These are phyloP conservation scores for Malacoctenus gilli DNA, from an alignment of 2,797 vertebrate genomes.

Conservation along the genomic window DNA sequence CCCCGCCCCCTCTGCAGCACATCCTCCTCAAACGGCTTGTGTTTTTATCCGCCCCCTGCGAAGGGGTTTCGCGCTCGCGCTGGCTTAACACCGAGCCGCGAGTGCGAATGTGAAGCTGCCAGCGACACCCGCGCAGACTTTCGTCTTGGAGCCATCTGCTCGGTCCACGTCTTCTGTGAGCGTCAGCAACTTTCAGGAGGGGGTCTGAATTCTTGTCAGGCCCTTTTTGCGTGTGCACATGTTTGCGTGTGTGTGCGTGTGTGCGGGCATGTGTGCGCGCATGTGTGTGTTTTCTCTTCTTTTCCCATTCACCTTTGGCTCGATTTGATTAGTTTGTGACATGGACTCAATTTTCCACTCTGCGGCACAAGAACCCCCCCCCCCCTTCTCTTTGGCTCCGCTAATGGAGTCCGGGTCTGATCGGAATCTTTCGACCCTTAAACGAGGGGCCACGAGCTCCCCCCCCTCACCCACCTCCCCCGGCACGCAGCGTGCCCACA, in stretches of 20 bases:
- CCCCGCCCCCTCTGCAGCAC: conserved; percentile 36
- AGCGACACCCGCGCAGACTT: conserved; percentile 42
- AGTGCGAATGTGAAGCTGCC: conserved; percentile 39
- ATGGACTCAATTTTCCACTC: conserved; percentile 80
- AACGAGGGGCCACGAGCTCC: conserved; percentile 60
- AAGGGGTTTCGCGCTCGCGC: conserved; percentile 43
- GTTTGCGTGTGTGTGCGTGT: conserved; percentile 10
- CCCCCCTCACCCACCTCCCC: conserved; percentile 16
- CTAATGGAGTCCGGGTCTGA: conserved; percentile 66
- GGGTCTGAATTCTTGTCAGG: conserved; percentile 55
- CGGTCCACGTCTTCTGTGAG: conserved; percentile 51
- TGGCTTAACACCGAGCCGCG: conserved; percentile 48
- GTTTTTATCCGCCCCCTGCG: conserved; percentile 50
- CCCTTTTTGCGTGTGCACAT: conserved; percentile 9
- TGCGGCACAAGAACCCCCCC: conserved; percentile 67
- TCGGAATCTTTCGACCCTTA: conserved; percentile 66
- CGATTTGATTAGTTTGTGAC: conserved; percentile 80
- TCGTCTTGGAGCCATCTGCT: conserved; percentile 68
- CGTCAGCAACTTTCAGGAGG: conserved; percentile 59
- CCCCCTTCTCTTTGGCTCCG: conserved; percentile 35
- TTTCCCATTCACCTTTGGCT: conserved; percentile 62
- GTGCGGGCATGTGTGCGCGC: conserved; percentile 2
- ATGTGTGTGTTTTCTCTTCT: conserved; percentile 18
- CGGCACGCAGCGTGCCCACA: conserved; percentile 26
- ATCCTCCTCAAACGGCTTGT: conserved; percentile 23